Percentiles rank a stretch among this genome's conserved stretches.
Evolutionary conservation across 2,797 vertebrate species (phyloP).

Genomic region (Arnoldichthys spilopterus): DNA sequence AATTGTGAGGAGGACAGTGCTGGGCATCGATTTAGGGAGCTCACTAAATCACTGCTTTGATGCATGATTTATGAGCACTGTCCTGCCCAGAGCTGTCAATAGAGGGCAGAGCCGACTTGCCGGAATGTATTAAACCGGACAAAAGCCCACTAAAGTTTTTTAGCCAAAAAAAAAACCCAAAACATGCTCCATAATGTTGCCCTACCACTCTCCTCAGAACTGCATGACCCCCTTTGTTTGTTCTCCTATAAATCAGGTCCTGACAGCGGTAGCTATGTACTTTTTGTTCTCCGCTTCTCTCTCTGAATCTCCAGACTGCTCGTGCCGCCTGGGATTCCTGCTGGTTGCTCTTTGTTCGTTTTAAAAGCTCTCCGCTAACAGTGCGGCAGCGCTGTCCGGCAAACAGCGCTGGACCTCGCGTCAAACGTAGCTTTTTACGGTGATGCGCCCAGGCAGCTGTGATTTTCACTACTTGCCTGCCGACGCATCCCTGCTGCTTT

Average conservation of each 20-base stretch:
- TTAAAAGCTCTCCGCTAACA: constrained; percentile 12
- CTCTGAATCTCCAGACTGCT: neutral
- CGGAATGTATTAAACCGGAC: constrained; percentile 38
- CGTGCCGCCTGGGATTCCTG: neutral
- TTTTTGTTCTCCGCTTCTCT: constrained; percentile 21
- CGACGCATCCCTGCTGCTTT: neutral
- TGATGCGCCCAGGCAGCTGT: constrained; percentile 35
- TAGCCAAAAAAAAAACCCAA: neutral
- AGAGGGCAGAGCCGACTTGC: constrained; percentile 21
- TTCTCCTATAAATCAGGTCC: constrained; percentile 45
- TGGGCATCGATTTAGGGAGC: constrained; percentile 13
- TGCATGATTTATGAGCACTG: constrained; percentile 39
- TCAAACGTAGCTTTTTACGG: constrained; percentile 58
- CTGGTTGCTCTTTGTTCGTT: constrained; percentile 21
- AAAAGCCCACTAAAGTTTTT: neutral
- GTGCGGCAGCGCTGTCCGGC: neutral
- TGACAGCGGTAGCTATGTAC: constrained; percentile 14
- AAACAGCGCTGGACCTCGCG: constrained; percentile 11
- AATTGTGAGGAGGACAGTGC: constrained; percentile 29
- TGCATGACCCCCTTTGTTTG: constrained; percentile 36
- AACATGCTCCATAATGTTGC: constrained; percentile 14
- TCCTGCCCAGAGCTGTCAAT: constrained; percentile 31
- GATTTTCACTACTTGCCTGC: constrained; percentile 31
- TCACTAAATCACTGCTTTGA: constrained; percentile 18
- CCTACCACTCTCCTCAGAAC: constrained; percentile 33